Conservation (phyloP, 2,113 vertebrate genomes). For the Cyphomyrus plagiostoma region DNA sequence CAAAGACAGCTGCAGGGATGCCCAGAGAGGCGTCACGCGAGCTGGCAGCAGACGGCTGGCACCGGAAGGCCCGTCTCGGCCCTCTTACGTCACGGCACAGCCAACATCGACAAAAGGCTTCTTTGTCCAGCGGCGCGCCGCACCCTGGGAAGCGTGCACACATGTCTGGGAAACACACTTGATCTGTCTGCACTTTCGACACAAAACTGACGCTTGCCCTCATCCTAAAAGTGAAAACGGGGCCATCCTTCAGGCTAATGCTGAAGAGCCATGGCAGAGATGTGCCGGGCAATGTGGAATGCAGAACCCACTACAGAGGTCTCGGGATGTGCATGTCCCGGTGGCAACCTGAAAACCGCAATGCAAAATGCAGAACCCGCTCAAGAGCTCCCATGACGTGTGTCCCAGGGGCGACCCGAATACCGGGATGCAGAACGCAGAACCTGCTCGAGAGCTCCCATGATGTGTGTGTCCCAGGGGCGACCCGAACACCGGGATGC, state of each 20-base stretch:
- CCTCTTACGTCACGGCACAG: background rate
- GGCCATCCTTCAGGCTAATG: background rate
- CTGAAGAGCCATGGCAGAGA: background rate
- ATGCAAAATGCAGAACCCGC: too few relatives aligned
- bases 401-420: too few relatives aligned
- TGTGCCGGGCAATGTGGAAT: background rate
- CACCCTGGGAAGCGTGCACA: background rate
- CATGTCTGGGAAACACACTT: background rate
- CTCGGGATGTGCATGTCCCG: background rate
- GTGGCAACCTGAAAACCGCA: fast-evolving
- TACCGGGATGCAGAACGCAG: too few relatives aligned
- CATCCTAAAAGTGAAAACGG: background rate
- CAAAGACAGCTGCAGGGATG: background rate
- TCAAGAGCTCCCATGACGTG: too few relatives aligned
- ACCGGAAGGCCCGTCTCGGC: background rate
- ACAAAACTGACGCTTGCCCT: background rate
- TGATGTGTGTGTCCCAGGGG: background rate
- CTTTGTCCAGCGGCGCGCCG: background rate
- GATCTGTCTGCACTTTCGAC: background rate
- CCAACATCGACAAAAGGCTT: background rate
- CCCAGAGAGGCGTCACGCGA: background rate
- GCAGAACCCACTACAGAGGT: background rate
- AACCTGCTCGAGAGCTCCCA: too few relatives aligned
- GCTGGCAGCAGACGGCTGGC: background rate
- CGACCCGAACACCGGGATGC: background rate